Evolutionary conservation across 1,140 invertebrate genomes (phyloP), one percentile per base, ranked within the genome.

Genomic region (Diorhabda sublineata): DNA sequence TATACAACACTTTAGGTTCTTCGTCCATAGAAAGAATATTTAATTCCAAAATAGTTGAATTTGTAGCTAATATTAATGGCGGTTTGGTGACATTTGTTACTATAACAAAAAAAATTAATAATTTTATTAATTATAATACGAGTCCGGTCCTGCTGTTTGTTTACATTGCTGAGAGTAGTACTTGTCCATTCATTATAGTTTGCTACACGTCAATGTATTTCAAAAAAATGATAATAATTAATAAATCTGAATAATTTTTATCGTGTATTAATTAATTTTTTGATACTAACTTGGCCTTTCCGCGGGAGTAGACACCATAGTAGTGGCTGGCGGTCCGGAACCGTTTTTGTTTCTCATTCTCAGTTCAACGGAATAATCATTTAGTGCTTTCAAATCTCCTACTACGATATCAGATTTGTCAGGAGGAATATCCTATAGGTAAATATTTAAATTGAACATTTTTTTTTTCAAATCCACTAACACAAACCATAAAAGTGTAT

Each of bases 261-360:
- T 45, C n/a, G 6, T 56, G 5, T 1, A 64, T 5, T 58, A 26
- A 47, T 43, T 61, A 43, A 45, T 4, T 45, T 64, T 64, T 26
- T 9, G n/a, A 5, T 41, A 79, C 79, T 79, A 84, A 91, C 90
- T 86, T 78, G 84, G 84, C 56, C 87, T 85, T 78, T 87, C 82
- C 8, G 85, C 82, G 2, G 88, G 87, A 2, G 93, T 95, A 3
- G 85, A 85, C 7, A 92, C 87, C 47, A 83, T 81, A 4, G 85
- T 84, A 3, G 81, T 82, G 3, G 87, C 86, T 2, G 86, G 78
- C 0, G 92, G 92, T 26, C 94, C 94, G 76, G 92, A 89, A 0
- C 94, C 95, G 42, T 88, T 87, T 2, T 84, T 84, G 79, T 96
- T 97, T 73, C 90, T 85, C 85, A 94, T 94, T 0, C 89, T 86